Evolutionary conservation across 2,113 vertebrate genomes (phyloP), one percentile per base, ranked within the genome.

Genomic region (Oncorhynchus masou): DNA sequence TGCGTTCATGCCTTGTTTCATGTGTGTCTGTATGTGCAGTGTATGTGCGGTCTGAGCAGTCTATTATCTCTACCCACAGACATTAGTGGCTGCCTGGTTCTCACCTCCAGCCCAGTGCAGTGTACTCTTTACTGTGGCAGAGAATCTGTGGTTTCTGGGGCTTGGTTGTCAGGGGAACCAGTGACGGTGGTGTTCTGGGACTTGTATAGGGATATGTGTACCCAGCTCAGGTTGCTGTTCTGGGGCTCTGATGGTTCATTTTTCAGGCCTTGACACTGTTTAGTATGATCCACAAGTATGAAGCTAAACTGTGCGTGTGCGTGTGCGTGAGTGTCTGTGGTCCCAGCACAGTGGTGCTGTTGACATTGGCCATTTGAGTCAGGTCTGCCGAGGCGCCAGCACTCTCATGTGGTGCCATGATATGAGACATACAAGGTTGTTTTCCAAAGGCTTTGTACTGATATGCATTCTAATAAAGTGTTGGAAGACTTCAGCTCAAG

Each of bases 291-390:
- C 2, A 39, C 7, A 39, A 39, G 9, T 39, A 39, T 39, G 39
- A 39, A 39, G 7, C 7, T 39, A 39, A 39, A 39, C 39, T 39
- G 67, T 73, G 4, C 22, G 62, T 67, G 22, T 51, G 25, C 60
- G 34, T 34, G 31, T 39, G 34, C 8, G 34, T 39, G 2, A 2
- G 39, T 39, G 39, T 39, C 54, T 59, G 48, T 71, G 31, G 75
- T 83, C 78, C 73, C 81, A 74, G 79, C 73, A 60, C 85, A 82
- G 84, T 82, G 83, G 78, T 83, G 68, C 27, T 90, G 88, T 90
- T 91, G 88, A 88, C 84, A 84, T 91, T 91, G 90, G 89, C 88
- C 77, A 86, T 75, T 62, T 79, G 74, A 87, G 81, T 79, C 82
- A 74, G 73, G 79, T 51, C 77, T 39, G 79, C 81, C 81, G 60